A percentile compares a stretch with the other conserved stretches of the same genome.
Evolutionary conservation across 2,888 invertebrate species (phyloP).

Genomic region (Agrochola lota): DNA sequence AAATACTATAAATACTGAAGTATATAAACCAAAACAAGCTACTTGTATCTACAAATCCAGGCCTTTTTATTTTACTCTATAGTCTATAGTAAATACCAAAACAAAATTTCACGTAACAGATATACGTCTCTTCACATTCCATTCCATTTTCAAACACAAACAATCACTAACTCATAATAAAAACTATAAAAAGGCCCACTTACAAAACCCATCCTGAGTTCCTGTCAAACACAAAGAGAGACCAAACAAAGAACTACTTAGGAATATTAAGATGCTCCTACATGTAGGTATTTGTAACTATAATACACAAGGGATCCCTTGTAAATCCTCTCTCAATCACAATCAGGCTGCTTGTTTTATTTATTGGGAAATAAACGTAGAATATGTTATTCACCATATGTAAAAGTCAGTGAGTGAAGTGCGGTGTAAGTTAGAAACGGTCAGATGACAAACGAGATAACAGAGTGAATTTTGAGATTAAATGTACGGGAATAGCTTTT

Average conservation of each 20-base stretch:
- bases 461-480: too few relatives aligned
- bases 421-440: constrained; percentile 34
- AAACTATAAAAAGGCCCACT: constrained; percentile 32
- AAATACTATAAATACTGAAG: too few relatives aligned
- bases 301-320: constrained; percentile 25
- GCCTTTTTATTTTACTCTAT: too few relatives aligned
- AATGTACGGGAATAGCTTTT: too few relatives aligned
- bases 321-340: constrained; percentile 68
- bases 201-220: background rate
- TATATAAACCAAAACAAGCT: too few relatives aligned
- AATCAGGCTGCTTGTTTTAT: constrained; percentile 70
- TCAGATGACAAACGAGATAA: too few relatives aligned
- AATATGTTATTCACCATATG: constrained; percentile 73
- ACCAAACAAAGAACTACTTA: constrained; percentile 47
- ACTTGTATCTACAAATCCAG: too few relatives aligned
- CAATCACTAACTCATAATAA: background rate
- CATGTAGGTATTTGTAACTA: constrained; percentile 33
- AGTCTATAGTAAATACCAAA: too few relatives aligned
- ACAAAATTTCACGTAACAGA: too few relatives aligned
- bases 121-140: background rate
- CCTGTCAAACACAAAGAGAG: constrained; percentile 26
- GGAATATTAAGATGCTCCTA: constrained; percentile 48
- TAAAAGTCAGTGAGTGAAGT: constrained; percentile 64
- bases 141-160: constrained; percentile 1
- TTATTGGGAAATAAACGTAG: constrained; percentile 68